A percentile compares a stretch with the other conserved stretches of the same genome.
Conservation (phyloP, 2,113 vertebrate species). For the Okapia johnstoni region DNA sequence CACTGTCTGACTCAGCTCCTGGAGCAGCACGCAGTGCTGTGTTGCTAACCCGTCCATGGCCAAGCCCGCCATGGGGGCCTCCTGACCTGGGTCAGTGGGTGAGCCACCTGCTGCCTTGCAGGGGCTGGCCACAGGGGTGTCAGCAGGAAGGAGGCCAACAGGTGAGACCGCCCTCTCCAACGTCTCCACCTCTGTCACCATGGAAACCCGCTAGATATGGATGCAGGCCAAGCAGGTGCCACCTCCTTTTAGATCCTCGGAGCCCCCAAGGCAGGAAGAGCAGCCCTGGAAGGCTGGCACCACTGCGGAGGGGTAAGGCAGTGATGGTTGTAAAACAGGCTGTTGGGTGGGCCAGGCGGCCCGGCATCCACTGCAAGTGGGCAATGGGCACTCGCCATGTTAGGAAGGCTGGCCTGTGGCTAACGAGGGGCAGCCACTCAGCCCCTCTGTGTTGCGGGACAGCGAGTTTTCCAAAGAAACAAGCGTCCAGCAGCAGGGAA, state of each 20-base stretch:
- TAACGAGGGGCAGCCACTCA: slow-evolving; percentile 27
- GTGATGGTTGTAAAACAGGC: slow-evolving; percentile 53
- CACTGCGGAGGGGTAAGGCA: background rate
- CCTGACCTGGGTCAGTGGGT: slow-evolving; percentile 52
- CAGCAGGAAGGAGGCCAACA: background rate
- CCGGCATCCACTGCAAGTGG: slow-evolving; percentile 16
- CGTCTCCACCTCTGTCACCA: slow-evolving; percentile 31
- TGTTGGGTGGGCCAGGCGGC: slow-evolving; percentile 34
- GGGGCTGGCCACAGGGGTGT: background rate
- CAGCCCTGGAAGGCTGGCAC: background rate
- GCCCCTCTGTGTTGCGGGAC: slow-evolving; percentile 60
- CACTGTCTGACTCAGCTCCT: background rate
- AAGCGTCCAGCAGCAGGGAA: slow-evolving; percentile 50
- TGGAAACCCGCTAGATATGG: slow-evolving; percentile 50
- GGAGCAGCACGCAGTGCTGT: background rate
- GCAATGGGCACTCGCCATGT: slow-evolving; percentile 36
- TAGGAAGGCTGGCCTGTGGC: slow-evolving; percentile 35
- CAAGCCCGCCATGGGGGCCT: slow-evolving; percentile 59
- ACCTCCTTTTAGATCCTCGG: slow-evolving; percentile 27
- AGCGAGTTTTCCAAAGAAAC: slow-evolving; percentile 68
- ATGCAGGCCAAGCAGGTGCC: slow-evolving; percentile 44
- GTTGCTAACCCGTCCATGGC: slow-evolving; percentile 38
- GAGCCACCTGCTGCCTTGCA: background rate
- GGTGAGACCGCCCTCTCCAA: slow-evolving; percentile 18
- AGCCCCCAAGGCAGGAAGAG: background rate